Conservation (phyloP, 2,888 invertebrate species). For the Amitus sp. region DNA sequence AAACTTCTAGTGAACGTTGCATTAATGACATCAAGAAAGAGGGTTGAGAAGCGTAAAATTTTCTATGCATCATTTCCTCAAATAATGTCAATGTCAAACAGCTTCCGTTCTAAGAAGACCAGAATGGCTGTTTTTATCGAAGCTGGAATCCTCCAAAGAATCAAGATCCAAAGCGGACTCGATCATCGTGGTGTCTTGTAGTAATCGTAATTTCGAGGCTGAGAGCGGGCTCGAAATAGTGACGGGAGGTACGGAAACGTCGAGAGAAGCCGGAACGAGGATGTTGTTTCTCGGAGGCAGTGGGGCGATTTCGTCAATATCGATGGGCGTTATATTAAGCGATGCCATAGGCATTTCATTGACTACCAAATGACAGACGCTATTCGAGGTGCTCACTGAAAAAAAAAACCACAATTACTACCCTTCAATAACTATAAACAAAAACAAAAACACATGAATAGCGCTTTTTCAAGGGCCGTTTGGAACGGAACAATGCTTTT, state of each 20-base stretch:
- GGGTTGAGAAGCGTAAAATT: no score
- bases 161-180: slow-evolving; percentile 90
- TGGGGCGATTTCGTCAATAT: slow-evolving; percentile 63
- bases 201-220: slow-evolving; percentile 79
- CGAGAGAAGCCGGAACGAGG: slow-evolving; percentile 44
- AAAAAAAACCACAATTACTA: no score
- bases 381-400: slow-evolving; percentile 74
- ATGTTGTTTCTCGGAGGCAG: slow-evolving; percentile 62
- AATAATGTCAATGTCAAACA: slow-evolving; percentile 57
- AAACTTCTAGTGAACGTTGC: no score
- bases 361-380: slow-evolving; percentile 73
- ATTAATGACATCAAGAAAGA: no score
- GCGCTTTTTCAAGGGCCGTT: no score
- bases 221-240: slow-evolving; percentile 60
- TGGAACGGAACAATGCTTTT: no score
- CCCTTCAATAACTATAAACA: no score
- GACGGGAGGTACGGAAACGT: slow-evolving; percentile 50
- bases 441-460: no score
- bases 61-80: no score
- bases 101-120: slow-evolving; percentile 73
- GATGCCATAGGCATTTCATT: slow-evolving; percentile 73
- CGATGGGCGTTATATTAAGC: slow-evolving; percentile 64
- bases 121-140: slow-evolving; percentile 75
- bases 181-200: slow-evolving; percentile 91
- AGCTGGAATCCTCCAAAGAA: slow-evolving; percentile 81